phyloP scores from a whole-genome alignment of 2,113 vertebrate genomes.

The Microtus oregoni region DNA sequence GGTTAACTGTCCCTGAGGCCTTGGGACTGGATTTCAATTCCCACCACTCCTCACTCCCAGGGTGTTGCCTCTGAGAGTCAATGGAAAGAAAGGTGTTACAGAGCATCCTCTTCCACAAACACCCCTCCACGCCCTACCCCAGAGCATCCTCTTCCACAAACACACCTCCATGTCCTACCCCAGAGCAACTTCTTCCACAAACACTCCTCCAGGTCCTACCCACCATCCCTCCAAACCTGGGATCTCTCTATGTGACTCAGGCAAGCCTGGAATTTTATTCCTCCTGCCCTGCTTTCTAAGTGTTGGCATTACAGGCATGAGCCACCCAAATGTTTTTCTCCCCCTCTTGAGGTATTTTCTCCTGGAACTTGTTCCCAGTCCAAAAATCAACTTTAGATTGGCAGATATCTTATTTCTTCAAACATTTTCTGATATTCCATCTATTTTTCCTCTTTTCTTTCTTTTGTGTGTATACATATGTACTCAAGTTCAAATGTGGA shows the following conservation, averaged over 20 bases:
- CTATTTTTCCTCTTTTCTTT: neutral
- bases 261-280: neutral
- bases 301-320: neutral
- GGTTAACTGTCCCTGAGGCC: neutral
- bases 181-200: neutral
- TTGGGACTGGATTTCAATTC: neutral
- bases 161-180: too few species aligned
- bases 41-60: neutral
- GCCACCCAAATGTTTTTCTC: neutral
- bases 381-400: neutral
- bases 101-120: too few species aligned
- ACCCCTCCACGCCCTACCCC: fast-evolving
- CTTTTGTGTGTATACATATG: neutral
- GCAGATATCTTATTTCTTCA: neutral
- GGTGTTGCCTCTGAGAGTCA: too few species aligned
- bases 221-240: neutral
- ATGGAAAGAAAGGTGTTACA: too few species aligned
- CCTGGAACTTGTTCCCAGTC: neutral
- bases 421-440: neutral
- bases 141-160: too few species aligned
- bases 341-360: neutral
- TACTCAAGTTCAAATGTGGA: neutral
- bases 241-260: neutral
- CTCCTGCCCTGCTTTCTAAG: neutral
- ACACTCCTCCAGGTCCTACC: neutral